phyloP scores from a whole-genome alignment of 2,113 vertebrate genomes.

The Corythoichthys haematopterus region DNA sequence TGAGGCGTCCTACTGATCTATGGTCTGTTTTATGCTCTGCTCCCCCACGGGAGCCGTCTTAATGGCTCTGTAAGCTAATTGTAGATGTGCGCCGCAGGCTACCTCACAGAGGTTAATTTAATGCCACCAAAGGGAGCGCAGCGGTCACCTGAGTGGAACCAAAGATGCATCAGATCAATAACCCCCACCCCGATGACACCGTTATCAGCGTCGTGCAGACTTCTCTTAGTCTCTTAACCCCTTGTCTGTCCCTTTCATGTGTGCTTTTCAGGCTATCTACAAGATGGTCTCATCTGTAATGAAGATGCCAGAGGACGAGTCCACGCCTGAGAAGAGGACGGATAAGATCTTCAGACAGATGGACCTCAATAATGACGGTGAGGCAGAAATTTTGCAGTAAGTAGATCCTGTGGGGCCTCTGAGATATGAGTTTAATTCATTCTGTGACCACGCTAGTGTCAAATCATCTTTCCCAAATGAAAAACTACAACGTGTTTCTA shows the following conservation, averaged over 20 bases:
- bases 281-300: slow-evolving; percentile 99
- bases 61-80: slow-evolving; percentile 38
- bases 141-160: slow-evolving; percentile 25
- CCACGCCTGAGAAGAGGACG: slow-evolving; percentile 96
- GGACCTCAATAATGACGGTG: slow-evolving; percentile 98
- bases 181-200: not conserved
- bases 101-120: slow-evolving; percentile 43
- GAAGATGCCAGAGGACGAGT: slow-evolving; percentile 99
- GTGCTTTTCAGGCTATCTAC: slow-evolving; percentile 87
- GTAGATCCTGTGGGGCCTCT: not conserved
- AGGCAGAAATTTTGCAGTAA: slow-evolving; percentile 46
- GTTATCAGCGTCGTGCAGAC: slow-evolving; percentile 18
- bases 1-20: slow-evolving; percentile 23
- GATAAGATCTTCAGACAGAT: slow-evolving; percentile 99
- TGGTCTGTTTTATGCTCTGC: slow-evolving; percentile 21
- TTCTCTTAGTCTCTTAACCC: slow-evolving; percentile 14
- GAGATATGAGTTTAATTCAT: too few species aligned
- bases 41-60: slow-evolving; percentile 28
- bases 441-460: too few species aligned
- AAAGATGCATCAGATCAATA: slow-evolving; percentile 46
- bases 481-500: too few species aligned
- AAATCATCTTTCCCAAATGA: too few species aligned
- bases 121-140: slow-evolving; percentile 21
- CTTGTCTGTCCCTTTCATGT: slow-evolving; percentile 5
- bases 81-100: slow-evolving; percentile 18